Conservation (phyloP, 2,888 invertebrate genomes). For the Cataglyphis altisquamis region DNA sequence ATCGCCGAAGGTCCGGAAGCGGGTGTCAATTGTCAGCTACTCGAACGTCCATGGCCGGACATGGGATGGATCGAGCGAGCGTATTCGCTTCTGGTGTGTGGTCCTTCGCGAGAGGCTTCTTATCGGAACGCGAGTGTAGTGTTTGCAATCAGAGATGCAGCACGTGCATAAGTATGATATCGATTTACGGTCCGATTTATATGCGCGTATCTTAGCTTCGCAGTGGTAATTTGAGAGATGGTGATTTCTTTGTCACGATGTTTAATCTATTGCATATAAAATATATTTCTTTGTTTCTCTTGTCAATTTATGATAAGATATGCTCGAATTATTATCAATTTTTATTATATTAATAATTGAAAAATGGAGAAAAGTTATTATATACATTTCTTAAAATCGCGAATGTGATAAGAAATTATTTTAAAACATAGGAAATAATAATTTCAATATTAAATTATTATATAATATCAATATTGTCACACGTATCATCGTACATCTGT, state of each 20-base stretch:
- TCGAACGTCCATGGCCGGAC: constrained; percentile 62
- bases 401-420: background rate
- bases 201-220: constrained; percentile 9
- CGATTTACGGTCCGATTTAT: background rate
- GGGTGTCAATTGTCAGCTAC: constrained; percentile 80
- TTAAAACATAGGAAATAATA: background rate
- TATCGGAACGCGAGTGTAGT: constrained; percentile 26
- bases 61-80: constrained; percentile 36
- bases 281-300: background rate
- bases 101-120: constrained; percentile 62
- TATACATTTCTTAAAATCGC: background rate
- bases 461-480: background rate
- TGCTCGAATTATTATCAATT: background rate
- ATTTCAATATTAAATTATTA: background rate
- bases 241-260: background rate
- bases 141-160: background rate
- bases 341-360: background rate
- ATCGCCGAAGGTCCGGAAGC: constrained; percentile 75
- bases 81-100: constrained; percentile 66
- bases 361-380: background rate
- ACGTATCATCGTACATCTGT: constrained; percentile 7
- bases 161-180: constrained; percentile 21
- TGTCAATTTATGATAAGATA: background rate
- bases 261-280: background rate
- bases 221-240: background rate